A percentile compares a stretch with the other conserved stretches of the same genome.
These are phyloP conservation scores for Ianthella basta DNA, from an alignment of 37 sponge, comb jelly and placozoan genomes.

Conservation along the genomic window DNA sequence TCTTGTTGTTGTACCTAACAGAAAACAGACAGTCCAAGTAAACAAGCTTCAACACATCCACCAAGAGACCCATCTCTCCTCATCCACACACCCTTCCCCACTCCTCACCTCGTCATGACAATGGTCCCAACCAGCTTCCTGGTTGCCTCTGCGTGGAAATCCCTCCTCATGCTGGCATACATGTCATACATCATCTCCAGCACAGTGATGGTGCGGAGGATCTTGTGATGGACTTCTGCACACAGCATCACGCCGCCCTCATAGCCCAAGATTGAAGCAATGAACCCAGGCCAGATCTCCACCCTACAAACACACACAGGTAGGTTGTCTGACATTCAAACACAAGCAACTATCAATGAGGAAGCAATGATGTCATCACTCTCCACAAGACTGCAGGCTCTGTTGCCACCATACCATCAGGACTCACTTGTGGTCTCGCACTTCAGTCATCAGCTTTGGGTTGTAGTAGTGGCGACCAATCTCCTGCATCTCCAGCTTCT, in stretches of 20 bases:
- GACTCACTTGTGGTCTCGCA: conserved; percentile 76
- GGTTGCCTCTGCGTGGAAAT: conserved; percentile 66
- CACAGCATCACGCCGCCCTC: conserved; percentile 81
- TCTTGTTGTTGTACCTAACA: conserved; percentile 97
- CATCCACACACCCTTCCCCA: too few relatives aligned
- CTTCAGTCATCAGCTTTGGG: conserved; percentile 25
- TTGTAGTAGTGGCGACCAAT: conserved; percentile 82
- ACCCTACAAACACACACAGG: conserved; percentile 39
- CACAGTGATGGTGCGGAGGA: conserved; percentile 89
- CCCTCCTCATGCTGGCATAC: conserved; percentile 14
- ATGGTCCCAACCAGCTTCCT: conserved; percentile 86
- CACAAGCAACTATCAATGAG: too few relatives aligned
- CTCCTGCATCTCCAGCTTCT: conserved; percentile 77
- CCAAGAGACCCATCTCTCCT: too few relatives aligned
- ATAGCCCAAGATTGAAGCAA: conserved; percentile 80
- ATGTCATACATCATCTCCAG: conserved; percentile 80
- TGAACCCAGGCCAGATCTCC: conserved; percentile 91
- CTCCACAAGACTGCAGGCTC: too few relatives aligned
- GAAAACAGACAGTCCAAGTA: too few relatives aligned
- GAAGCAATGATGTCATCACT: too few relatives aligned
- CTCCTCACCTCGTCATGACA: conserved; percentile 80
- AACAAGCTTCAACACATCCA: too few relatives aligned
- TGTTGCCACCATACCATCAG: neutral
- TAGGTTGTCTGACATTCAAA: too few relatives aligned
- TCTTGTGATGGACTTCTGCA: conserved; percentile 85